Percentiles rank a stretch among this genome's conserved stretches.
Evolutionary conservation across 2,888 invertebrate species (phyloP).

Genomic region (Eilema depressum): DNA sequence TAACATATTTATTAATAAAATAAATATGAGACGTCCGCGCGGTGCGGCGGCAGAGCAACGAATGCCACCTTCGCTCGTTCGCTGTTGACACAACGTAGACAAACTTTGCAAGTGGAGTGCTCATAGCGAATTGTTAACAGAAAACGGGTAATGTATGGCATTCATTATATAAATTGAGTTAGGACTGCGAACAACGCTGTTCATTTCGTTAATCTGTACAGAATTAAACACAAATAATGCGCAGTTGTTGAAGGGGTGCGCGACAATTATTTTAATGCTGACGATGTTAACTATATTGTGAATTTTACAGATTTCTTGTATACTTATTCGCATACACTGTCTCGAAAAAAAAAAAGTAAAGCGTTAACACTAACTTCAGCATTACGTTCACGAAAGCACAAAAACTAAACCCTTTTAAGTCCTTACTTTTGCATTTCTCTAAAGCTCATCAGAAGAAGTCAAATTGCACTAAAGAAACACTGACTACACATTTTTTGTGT

Average conservation of each 20-base stretch:
- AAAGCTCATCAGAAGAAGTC: not conserved
- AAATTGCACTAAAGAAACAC: not conserved
- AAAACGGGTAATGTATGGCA: constrained; percentile 82
- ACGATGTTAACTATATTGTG: constrained; percentile 47
- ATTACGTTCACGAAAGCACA: not conserved
- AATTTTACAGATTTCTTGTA: constrained; percentile 44
- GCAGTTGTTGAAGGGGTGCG: constrained; percentile 48
- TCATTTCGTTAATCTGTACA: constrained; percentile 82
- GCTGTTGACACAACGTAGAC: constrained; percentile 75
- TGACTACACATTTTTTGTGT: too few relatives aligned
- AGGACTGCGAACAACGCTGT: constrained; percentile 73
- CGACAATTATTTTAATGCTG: constrained; percentile 53
- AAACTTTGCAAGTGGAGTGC: constrained; percentile 70
- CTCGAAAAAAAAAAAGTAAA: too few relatives aligned
- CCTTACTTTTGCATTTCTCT: not conserved
- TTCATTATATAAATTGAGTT: constrained; percentile 85
- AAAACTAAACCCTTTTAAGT: not conserved
- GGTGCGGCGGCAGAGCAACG: constrained; percentile 57
- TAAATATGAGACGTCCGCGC: constrained; percentile 82
- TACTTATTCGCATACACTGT: not conserved
- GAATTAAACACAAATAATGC: constrained; percentile 78
- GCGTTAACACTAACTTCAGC: not conserved
- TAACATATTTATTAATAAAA: constrained; percentile 88
- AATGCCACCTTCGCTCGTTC: constrained; percentile 58
- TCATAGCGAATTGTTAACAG: constrained; percentile 78